phyloP scores from a whole-genome alignment of 2,888 invertebrate genomes.

The Eristalis tenax region DNA sequence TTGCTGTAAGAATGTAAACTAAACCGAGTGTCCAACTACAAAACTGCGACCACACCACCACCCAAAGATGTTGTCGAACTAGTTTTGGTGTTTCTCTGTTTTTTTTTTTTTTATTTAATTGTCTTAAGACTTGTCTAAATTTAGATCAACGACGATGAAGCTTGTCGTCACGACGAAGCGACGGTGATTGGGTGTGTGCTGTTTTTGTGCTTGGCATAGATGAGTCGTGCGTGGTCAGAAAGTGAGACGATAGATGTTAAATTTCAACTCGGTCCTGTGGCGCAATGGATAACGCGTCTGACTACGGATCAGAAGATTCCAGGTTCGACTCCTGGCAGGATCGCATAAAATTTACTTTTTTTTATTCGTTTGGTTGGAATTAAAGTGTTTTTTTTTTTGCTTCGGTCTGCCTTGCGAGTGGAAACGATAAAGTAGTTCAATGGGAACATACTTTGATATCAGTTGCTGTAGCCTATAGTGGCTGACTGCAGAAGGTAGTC shows the following conservation, averaged over 20 bases:
- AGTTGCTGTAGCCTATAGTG: too few species aligned
- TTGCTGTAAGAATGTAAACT: slow-evolving; percentile 11
- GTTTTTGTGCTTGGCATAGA: background rate
- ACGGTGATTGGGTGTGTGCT: slow-evolving; percentile 2
- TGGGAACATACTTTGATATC: too few species aligned
- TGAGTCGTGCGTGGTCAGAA: slow-evolving; percentile 36
- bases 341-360: slow-evolving; percentile 73
- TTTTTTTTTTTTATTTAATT: background rate
- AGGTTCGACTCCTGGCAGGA: slow-evolving; percentile 82
- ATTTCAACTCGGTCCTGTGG: slow-evolving; percentile 79
- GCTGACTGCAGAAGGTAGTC: too few species aligned
- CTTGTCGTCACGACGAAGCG: background rate
- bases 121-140: background rate
- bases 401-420: too few species aligned
- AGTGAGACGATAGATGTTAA: background rate
- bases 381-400: background rate
- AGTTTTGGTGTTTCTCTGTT: slow-evolving; percentile 7
- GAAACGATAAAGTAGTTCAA: too few species aligned
- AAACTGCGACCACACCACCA: background rate
- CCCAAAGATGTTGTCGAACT: slow-evolving; percentile 2
- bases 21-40: background rate
- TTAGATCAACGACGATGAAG: slow-evolving; percentile 13
- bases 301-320: slow-evolving; percentile 82
- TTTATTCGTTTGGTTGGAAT: background rate
- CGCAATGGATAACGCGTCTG: slow-evolving; percentile 82